Conservation (phyloP, 2,888 invertebrate genomes). For the Drosophila pseudotakahashii region DNA sequence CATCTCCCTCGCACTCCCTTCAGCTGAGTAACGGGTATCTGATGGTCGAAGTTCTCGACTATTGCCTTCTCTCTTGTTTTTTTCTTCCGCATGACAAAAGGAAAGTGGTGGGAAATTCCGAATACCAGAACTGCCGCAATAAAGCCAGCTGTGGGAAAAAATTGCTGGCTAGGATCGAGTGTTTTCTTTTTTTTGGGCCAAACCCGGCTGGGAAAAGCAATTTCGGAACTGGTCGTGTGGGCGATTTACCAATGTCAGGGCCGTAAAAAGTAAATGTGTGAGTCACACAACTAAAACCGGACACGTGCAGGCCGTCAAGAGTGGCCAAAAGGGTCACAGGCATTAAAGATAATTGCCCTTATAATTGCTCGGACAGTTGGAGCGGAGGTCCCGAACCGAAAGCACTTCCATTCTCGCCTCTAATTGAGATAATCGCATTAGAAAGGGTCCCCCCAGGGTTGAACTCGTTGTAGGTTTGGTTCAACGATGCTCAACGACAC, state of each 20-base stretch:
- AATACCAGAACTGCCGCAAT: slow-evolving; percentile 23
- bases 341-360: slow-evolving; percentile 70
- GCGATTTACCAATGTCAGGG: slow-evolving; percentile 47
- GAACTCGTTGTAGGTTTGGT: neutral
- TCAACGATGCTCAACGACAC: slow-evolving; percentile 29
- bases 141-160: slow-evolving; percentile 26
- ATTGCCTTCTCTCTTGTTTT: too few species aligned
- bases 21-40: too few species aligned
- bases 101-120: slow-evolving; percentile 14
- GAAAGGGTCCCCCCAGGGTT: slow-evolving; percentile 4
- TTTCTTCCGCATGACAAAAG: slow-evolving; percentile 14
- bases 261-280: slow-evolving; percentile 27
- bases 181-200: neutral
- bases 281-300: slow-evolving; percentile 13
- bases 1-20: too few species aligned
- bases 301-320: slow-evolving; percentile 37
- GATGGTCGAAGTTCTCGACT: too few species aligned
- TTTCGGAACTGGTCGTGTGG: slow-evolving; percentile 42
- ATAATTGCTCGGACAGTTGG: slow-evolving; percentile 57
- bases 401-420: slow-evolving; percentile 35
- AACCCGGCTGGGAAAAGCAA: slow-evolving; percentile 28
- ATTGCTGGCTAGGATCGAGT: slow-evolving; percentile 17
- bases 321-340: slow-evolving; percentile 55
- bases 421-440: slow-evolving; percentile 65
- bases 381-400: neutral